phyloP scores from a whole-genome alignment of 2,113 vertebrate species.

The Lophura nycthemera region DNA sequence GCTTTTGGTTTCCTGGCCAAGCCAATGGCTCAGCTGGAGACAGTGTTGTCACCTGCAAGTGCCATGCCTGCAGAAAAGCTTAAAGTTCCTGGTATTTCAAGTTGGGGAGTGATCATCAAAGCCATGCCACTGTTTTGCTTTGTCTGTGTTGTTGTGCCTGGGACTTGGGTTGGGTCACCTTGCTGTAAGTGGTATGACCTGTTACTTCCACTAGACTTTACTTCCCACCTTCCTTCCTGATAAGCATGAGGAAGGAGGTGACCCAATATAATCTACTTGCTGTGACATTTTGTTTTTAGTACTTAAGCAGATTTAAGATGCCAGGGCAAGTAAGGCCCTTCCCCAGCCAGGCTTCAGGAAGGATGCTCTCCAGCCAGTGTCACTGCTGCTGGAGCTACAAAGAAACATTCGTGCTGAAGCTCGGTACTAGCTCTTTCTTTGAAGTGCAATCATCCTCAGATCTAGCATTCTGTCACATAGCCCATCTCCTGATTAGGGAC shows the following conservation, averaged over 20 bases:
- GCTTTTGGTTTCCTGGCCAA: neutral
- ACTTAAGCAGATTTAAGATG: neutral
- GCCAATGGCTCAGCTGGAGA: neutral
- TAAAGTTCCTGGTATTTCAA: neutral
- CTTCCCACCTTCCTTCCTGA: neutral
- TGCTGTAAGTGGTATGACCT: neutral
- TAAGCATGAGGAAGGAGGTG: neutral
- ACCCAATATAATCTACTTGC: neutral
- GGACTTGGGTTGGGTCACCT: neutral
- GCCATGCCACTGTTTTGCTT: neutral
- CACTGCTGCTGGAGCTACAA: neutral
- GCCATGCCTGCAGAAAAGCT: neutral
- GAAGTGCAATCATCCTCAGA: neutral
- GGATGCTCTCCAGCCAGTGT: neutral
- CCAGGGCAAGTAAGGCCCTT: neutral
- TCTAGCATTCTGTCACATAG: neutral
- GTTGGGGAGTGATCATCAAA: neutral
- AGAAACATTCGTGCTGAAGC: neutral
- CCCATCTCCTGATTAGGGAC: neutral
- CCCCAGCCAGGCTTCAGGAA: neutral
- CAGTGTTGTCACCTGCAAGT: rapidly evolving
- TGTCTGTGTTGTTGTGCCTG: neutral
- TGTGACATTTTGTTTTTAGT: neutral
- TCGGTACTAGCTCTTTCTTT: neutral
- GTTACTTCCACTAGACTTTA: neutral